Evolutionary conservation across 2,888 invertebrate genomes (phyloP).

Genomic region (Drosophila antonietae): DNA sequence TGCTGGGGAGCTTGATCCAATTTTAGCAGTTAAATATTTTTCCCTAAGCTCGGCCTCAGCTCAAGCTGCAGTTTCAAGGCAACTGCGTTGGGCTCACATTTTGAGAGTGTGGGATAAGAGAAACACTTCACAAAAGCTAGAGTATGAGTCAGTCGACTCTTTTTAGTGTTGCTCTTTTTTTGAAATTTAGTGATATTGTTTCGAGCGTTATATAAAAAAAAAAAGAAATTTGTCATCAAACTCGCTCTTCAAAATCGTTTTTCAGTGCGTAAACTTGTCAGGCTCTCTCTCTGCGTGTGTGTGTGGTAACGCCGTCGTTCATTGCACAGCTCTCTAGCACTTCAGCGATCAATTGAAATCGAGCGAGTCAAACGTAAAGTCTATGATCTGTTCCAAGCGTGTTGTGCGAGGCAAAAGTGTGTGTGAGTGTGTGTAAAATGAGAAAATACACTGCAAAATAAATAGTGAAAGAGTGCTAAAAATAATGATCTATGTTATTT

Average conservation of each 20-base stretch:
- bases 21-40: neutral
- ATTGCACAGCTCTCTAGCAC: slow-evolving; percentile 10
- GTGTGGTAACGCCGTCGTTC: slow-evolving; percentile 23
- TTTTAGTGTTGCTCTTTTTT: neutral
- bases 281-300: neutral
- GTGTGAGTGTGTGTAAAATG: slow-evolving; percentile 2
- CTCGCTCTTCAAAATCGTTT: slow-evolving; percentile 27
- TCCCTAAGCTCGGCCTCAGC: neutral
- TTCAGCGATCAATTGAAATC: slow-evolving; percentile 54
- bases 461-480: slow-evolving; percentile 1
- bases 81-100: neutral
- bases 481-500: slow-evolving; percentile 8
- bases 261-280: neutral
- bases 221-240: slow-evolving; percentile 41
- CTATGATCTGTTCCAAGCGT: slow-evolving; percentile 36
- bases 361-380: slow-evolving; percentile 42
- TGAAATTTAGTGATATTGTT: slow-evolving; percentile 8
- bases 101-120: neutral
- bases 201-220: slow-evolving; percentile 7
- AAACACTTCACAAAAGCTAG: neutral
- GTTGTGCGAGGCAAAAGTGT: neutral
- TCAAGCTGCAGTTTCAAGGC: neutral
- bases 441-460: neutral
- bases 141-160: slow-evolving; percentile 6
- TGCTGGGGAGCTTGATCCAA: neutral